Base-by-base conservation (phyloP, 2,113 vertebrate species). In the Ptyas mucosa region DNA sequence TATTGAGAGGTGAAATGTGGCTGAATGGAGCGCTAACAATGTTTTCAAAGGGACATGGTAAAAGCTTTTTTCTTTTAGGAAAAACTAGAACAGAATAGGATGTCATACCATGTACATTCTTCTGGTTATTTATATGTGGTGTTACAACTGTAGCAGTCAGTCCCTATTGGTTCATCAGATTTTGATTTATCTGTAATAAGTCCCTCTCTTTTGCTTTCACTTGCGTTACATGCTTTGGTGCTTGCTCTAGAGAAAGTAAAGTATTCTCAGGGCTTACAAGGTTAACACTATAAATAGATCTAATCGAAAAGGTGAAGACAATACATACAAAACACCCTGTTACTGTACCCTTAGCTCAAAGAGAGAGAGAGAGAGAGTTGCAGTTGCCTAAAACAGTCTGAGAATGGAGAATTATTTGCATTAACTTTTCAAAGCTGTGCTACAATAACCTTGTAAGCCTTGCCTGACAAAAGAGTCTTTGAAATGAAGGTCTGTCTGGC, bases 271-370 rank as follows among this genome's bases (percentile, higher is more conserved):
- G 26, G 39, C 9, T 26, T 86, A 3, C 3, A 26, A 61, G 85
- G 91, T 64, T 92, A 92, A 64, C 11, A 9, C 55, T n/a, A 29
- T 58, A 69, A 92, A 58, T 86, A 88, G 91, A 87, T 92, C 29
- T 61, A 24, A 88, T 88, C 12, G 21, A 87, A 88, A 92, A 92
- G 57, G 46, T 46, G 54, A 51, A 34, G 29, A 52, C 51, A 49
- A 87, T 87, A 52, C 61, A 64, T 29, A 91, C 29, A 87, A 91
- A 87, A n/a, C 46, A 64, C 11, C 46, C n/a, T 87, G 43, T 87
- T 49, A 91, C 55, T 29, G 46, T 5, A 52, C 81, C 15, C 26
- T 91, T 87, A 23, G 29, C 8, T 23, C 3, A 24, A 6, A 51
- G 6, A 11, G 20, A 61, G 18, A 61, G 18, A 34, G 18, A 61